These are phyloP conservation scores for Trichomalopsis sarcophagae DNA, from an alignment of 1,140 invertebrate genomes.

Conservation along the genomic window DNA sequence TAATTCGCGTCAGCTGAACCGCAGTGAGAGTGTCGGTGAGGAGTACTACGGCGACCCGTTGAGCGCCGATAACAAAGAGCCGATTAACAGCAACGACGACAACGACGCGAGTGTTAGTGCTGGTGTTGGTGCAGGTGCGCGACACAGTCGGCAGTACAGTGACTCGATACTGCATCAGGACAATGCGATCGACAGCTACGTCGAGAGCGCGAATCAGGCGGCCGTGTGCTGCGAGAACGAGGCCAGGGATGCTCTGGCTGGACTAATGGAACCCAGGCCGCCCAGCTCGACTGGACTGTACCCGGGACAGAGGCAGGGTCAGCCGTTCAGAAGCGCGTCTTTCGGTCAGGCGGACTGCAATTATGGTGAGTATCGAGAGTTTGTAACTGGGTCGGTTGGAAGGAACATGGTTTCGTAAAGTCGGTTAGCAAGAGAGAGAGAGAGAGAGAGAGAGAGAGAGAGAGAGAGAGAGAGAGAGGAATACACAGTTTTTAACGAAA, in stretches of 20 bases:
- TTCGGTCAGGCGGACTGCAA: conserved; percentile 87
- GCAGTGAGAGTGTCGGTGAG: conserved; percentile 68
- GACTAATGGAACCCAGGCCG: conserved; percentile 69
- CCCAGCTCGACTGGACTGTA: conserved; percentile 59
- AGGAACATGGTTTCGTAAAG: no score
- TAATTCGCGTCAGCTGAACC: conserved; percentile 52
- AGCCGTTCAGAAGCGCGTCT: conserved; percentile 85
- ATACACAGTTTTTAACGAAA: no score
- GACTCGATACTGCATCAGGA: conserved; percentile 62
- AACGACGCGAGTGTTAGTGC: conserved; percentile 58
- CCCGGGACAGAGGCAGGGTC: conserved; percentile 56
- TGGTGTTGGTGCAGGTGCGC: conserved; percentile 56
- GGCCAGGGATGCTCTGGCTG: conserved; percentile 62
- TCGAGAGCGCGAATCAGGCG: conserved; percentile 16
- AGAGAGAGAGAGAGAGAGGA: no score
- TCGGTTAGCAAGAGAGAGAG: no score
- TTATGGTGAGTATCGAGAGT: conserved; percentile 60
- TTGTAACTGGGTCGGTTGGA: no score
- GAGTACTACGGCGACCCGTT: conserved; percentile 60
- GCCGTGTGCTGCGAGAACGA: conserved; percentile 59
- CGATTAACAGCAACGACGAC: not conserved
- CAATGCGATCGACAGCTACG: not conserved
- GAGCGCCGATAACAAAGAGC: conserved; percentile 38
- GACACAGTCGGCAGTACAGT: conserved; percentile 67
- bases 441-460: no score